Evolutionary conservation across 2,888 invertebrate genomes (phyloP), one percentile per base, ranked within the genome.

Genomic region (Pandemis corylana): DNA sequence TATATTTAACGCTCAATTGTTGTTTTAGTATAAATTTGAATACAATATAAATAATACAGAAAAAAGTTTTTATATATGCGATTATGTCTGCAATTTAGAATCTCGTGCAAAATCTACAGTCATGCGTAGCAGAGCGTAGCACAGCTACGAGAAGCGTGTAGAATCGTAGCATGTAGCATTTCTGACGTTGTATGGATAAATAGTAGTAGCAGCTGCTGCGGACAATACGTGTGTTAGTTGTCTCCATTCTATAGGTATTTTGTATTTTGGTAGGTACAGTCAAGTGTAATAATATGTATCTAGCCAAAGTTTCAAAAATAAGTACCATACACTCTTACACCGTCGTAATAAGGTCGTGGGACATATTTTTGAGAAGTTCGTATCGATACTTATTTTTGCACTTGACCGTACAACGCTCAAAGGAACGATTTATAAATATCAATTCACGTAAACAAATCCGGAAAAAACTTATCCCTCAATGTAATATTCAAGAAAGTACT

Each of bases 91-190:
- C 10, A 10, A 51, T 13, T n/a, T 6, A 51, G 51, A 13, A n/a
- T 28, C 28, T 12, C 28, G 10, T 59, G 20, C 28, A 4, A 13
- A 51, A n/a, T 51, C n/a, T 59, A 5, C 12, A 59, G 10, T 12
- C 12, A 28, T 12, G 7, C 28, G 42, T 20, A 49, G 7, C 53
- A 53, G 15, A 49, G 7, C 49, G 65, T 65, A 65, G 65, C 49
- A 49, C 49, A 49, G 66, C 66, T 67, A 67, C 66, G 53, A 41
- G n/a, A 41, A 41, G 51, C 15, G 2, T 63, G 62, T 65, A 66
- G 65, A 41, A 36, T 49, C 49, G 49, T 63, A 64, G 49, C 36
- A 12, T 49, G 65, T 65, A 36, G 28, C 28, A 9, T 49, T 5
- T 59, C 20, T 20, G 10, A 28, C 28, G 12, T 28, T 28, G 59